Evolutionary conservation across 2,113 vertebrate genomes (phyloP), one percentile per base, ranked within the genome.

Genomic region (Chaetura pelagica): DNA sequence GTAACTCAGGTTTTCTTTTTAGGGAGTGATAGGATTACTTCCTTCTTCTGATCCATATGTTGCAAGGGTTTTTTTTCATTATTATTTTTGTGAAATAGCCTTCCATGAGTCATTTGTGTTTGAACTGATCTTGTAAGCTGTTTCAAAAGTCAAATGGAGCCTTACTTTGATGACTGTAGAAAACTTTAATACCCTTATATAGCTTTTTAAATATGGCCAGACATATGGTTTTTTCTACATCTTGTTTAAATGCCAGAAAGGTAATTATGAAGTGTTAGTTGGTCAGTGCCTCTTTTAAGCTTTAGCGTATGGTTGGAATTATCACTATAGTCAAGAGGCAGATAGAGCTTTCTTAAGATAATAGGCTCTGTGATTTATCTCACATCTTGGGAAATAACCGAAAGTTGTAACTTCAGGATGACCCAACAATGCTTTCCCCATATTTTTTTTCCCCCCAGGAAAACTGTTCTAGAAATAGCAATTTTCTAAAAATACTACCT

Each of bases 231-330:
- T 89, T 94, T 96, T 55, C 90, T 90, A 71, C 64, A 94, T 67
- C 38, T 83, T 96, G 59, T 87, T 93, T 93, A 93, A 95, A 91
- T 74, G 75, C 59, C 90, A 94, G 82, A 90, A 85, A 93, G 84
- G 91, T 96, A 96, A 96, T 96, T 95, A 95, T 88, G 87, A 96
- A 91, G 82, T 91, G 93, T 86, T 93, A 93, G 84, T 89, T 94
- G 51, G 82, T 86, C 86, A 91, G 30, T 83, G 55, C 44, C 63
- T 91, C 75, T 82, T 94, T 91, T 90, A 93, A 94, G 81, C 84
- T 90, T 51, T 3, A 7, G 22, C 1, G 1, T 95, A 86, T 94
- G 87, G 84, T 90, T 94, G 78, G 96, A 97, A 96, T 96, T 96
- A 91, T 80, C 91, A 88, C 82, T 85, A 22, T 12, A 73, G 78